Percentiles rank a stretch among this genome's conserved stretches.
These are phyloP conservation scores for Rhabdornis inornatus DNA, from an alignment of 2,113 vertebrate genomes.

Conservation along the genomic window DNA sequence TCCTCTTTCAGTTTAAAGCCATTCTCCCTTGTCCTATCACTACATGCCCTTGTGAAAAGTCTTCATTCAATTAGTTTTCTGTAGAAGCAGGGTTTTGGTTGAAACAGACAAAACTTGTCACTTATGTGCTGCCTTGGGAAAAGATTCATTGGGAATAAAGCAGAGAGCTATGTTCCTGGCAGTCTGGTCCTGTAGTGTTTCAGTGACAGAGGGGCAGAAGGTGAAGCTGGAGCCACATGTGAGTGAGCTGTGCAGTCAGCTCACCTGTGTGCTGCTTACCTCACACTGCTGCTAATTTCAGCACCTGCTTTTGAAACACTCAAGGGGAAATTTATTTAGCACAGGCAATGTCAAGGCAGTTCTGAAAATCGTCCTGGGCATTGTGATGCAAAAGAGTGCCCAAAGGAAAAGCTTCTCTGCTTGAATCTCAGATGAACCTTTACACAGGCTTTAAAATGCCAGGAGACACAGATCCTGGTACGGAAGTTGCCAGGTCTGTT, in stretches of 20 bases:
- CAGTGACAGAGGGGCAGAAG: neutral
- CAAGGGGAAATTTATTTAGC: slow-evolving; percentile 3
- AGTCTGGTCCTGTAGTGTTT: neutral
- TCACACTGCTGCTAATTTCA: slow-evolving; percentile 6
- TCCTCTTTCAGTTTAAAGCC: neutral
- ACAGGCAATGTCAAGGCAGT: neutral
- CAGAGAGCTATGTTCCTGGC: neutral
- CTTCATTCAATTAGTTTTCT: neutral
- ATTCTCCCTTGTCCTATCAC: neutral
- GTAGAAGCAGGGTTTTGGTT: neutral
- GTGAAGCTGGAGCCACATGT: neutral
- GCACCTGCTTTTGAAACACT: neutral
- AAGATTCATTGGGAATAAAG: neutral
- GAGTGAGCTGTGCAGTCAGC: neutral
- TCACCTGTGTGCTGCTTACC: neutral
- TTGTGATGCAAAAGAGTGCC: neutral
- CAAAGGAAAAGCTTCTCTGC: neutral
- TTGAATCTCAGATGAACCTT: neutral
- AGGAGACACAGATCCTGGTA: neutral
- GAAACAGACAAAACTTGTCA: neutral
- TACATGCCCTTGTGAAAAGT: neutral
- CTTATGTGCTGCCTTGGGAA: neutral
- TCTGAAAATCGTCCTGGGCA: neutral
- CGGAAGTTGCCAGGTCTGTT: neutral
- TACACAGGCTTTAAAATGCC: neutral